Conservation (phyloP, 1,140 invertebrate genomes). For the Brachionus calyciflorus region DNA sequence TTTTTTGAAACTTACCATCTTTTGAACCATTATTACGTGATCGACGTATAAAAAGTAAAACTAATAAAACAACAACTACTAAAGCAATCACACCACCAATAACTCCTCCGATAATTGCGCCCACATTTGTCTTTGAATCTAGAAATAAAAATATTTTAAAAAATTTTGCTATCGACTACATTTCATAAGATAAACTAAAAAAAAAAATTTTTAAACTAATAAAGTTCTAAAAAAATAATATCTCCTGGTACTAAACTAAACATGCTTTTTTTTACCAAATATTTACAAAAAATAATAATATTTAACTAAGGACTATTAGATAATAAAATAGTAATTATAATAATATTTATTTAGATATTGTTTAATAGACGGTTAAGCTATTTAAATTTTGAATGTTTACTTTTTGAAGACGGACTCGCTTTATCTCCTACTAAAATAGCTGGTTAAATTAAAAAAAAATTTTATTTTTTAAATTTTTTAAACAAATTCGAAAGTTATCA, state of each 20-base stretch:
- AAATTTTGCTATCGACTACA: not conserved
- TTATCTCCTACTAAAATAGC: no score
- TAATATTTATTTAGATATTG: no score
- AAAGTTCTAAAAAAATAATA: not conserved
- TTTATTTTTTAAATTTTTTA: no score
- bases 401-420: no score
- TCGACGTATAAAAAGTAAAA: slow-evolving; percentile 1
- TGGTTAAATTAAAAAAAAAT: no score
- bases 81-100: slow-evolving; percentile 24
- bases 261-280: no score
- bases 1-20: not conserved
- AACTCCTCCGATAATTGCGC: slow-evolving; percentile 33
- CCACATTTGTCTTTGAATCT: slow-evolving; percentile 6
- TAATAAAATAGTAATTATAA: no score
- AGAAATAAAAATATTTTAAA: not conserved
- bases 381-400: no score
- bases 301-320: no score
- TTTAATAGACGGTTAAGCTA: no score
- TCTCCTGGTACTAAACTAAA: not conserved
- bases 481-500: no score
- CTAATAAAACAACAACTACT: not conserved
- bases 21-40: not conserved
- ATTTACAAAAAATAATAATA: no score
- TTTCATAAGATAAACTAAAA: not conserved
- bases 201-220: not conserved